These are phyloP conservation scores for Spodoptera exigua DNA, from an alignment of 2,888 invertebrate species.

Conservation along the genomic window DNA sequence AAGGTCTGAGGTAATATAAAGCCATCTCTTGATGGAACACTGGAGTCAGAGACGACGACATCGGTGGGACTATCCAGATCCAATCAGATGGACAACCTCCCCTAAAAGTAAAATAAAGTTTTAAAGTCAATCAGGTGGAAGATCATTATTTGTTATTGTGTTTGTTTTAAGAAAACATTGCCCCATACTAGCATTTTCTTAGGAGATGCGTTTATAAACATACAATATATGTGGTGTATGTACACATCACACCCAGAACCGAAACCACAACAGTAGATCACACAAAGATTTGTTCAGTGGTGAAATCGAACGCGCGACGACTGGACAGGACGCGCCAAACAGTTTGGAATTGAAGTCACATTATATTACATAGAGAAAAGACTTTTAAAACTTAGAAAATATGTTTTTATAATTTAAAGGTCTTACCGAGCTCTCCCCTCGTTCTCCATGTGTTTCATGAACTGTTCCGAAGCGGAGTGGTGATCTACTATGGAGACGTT, in stretches of 20 bases:
- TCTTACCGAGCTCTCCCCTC: conserved; percentile 93
- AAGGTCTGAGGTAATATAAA: conserved; percentile 95
- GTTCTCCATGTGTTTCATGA: conserved; percentile 98
- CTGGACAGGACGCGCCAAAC: too few relatives aligned
- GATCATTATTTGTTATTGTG: background rate
- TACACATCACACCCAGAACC: too few relatives aligned
- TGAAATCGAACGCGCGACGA: too few relatives aligned
- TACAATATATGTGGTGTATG: too few relatives aligned
- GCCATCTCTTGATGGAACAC: conserved; percentile 96
- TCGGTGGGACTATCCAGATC: conserved; percentile 94
- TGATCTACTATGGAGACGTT: conserved; percentile 98
- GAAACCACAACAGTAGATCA: too few relatives aligned
- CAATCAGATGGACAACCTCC: conserved; percentile 96
- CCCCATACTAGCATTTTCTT: too few relatives aligned
- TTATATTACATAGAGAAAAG: too few relatives aligned
- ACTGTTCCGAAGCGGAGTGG: conserved; percentile 98
- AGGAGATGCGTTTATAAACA: too few relatives aligned
- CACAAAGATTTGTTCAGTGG: too few relatives aligned
- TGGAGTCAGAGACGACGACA: conserved; percentile 93
- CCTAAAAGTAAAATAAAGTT: conserved; percentile 62
- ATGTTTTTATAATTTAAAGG: background rate
- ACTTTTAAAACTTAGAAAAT: too few relatives aligned
- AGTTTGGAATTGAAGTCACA: too few relatives aligned
- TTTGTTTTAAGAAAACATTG: too few relatives aligned
- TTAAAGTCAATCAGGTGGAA: background rate